phyloP scores from a whole-genome alignment of 2,888 invertebrate genomes.

The Lithosia quadra region DNA sequence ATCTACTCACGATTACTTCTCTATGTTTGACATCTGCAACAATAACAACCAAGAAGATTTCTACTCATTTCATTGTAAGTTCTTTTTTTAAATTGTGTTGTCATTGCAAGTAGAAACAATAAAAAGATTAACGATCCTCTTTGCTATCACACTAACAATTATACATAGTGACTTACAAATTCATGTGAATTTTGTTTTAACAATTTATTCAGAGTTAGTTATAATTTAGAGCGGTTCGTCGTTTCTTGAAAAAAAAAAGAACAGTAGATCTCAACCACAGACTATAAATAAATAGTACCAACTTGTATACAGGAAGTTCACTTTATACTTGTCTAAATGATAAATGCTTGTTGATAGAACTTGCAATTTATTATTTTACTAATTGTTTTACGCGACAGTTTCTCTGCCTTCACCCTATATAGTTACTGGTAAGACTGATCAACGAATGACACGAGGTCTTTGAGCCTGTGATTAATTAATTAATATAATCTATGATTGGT shows the following conservation, averaged over 20 bases:
- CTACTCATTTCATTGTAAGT: conserved; percentile 73
- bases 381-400: too few species aligned
- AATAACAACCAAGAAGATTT: conserved; percentile 68
- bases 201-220: not conserved
- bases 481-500: too few species aligned
- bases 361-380: too few species aligned
- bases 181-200: not conserved
- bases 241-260: not conserved
- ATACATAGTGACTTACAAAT: too few species aligned
- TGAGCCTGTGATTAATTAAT: too few species aligned
- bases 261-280: not conserved
- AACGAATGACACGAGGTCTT: too few species aligned
- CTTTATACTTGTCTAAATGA: too few species aligned
- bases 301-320: not conserved
- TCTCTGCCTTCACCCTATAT: too few species aligned
- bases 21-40: conserved; percentile 78
- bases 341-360: too few species aligned
- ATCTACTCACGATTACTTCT: conserved; percentile 77
- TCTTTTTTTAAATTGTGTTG: conserved; percentile 10
- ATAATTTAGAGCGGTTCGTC: not conserved
- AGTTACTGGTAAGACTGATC: too few species aligned
- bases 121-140: not conserved
- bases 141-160: not conserved
- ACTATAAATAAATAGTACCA: not conserved
- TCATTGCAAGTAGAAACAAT: not conserved